Percentiles rank a stretch among this genome's conserved stretches.
Conservation (phyloP, 2,888 invertebrate species). For the Lydus trimaculatus region DNA sequence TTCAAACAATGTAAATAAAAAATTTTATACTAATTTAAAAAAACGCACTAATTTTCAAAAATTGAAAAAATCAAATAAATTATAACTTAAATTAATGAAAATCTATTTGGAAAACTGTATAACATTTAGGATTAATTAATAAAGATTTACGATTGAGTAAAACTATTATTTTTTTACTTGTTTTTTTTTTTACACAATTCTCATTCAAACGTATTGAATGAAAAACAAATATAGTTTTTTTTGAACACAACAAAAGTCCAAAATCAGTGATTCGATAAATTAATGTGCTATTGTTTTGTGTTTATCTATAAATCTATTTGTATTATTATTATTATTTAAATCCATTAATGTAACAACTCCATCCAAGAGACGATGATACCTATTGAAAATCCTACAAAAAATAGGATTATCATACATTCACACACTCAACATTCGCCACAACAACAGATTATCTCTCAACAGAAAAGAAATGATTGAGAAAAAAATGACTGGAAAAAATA, state of each 20-base stretch:
- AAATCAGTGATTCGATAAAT: background rate
- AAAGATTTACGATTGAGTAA: slow-evolving; percentile 30
- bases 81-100: background rate
- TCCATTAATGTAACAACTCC: slow-evolving; percentile 7
- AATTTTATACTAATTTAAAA: slow-evolving; percentile 6
- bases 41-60: background rate
- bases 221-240: background rate
- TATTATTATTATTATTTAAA: no score
- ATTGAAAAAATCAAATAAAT: background rate
- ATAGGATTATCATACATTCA: slow-evolving; percentile 33
- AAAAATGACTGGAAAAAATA: slow-evolving; percentile 11
- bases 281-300: background rate
- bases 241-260: slow-evolving; percentile 3
- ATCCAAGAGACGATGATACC: slow-evolving; percentile 18
- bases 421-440: slow-evolving; percentile 20
- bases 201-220: background rate
- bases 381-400: slow-evolving; percentile 36
- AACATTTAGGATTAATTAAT: slow-evolving; percentile 14
- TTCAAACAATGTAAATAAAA: background rate
- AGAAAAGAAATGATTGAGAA: slow-evolving; percentile 17
- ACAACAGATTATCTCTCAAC: slow-evolving; percentile 21
- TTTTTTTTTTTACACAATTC: background rate
- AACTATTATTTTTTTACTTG: slow-evolving; percentile 18
- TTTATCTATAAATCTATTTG: background rate
- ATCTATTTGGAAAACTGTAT: background rate